These are phyloP conservation scores for Fragum whitleyi DNA, from an alignment of 2,888 invertebrate species.

Conservation along the genomic window DNA sequence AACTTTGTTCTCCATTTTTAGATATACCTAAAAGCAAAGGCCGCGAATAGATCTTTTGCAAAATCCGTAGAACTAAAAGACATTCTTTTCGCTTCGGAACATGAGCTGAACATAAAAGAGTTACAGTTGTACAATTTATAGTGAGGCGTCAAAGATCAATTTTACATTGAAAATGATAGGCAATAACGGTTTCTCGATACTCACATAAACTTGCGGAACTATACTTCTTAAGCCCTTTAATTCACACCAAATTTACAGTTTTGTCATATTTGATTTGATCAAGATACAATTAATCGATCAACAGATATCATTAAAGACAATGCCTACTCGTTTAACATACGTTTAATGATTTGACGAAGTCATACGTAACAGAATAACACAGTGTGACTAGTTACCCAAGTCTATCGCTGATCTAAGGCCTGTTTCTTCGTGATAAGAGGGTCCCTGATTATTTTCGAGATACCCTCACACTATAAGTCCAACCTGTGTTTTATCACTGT, in stretches of 20 bases:
- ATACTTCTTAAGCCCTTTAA: not conserved
- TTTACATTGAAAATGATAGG: too few relatives aligned
- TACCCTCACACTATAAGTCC: not conserved
- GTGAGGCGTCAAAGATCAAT: too few relatives aligned
- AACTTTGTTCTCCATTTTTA: too few relatives aligned
- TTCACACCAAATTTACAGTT: not conserved
- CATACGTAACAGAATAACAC: not conserved
- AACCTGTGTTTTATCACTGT: constrained; percentile 3
- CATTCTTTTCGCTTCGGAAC: too few relatives aligned
- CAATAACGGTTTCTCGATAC: too few relatives aligned
- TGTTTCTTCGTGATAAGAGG: constrained; percentile 2
- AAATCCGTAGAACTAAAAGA: too few relatives aligned
- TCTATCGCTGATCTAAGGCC: constrained; percentile 14
- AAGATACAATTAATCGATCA: constrained; percentile 4
- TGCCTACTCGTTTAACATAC: not conserved
- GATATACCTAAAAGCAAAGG: too few relatives aligned
- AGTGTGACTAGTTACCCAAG: not conserved
- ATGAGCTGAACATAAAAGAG: too few relatives aligned
- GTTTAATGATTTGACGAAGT: not conserved
- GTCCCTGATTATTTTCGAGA: constrained; percentile 1
- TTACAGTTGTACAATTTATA: too few relatives aligned
- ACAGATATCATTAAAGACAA: not conserved
- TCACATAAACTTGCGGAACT: too few relatives aligned
- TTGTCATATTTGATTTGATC: not conserved
- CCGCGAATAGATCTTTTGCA: too few relatives aligned